Conservation (phyloP, 1,140 invertebrate species). For the Nylanderia fulva region DNA sequence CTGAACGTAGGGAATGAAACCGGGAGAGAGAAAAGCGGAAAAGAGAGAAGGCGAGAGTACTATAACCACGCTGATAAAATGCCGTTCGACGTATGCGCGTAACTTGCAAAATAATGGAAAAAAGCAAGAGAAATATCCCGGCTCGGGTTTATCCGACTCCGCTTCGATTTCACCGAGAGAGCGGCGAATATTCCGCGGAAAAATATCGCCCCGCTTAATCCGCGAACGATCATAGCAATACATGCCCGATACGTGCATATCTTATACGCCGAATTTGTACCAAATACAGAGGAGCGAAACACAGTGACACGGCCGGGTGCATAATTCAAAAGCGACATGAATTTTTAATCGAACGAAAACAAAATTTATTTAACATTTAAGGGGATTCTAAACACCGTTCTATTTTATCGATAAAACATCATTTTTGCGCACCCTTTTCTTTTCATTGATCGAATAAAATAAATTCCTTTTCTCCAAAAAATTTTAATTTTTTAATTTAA, state of each 20-base stretch:
- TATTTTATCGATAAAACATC: too few species aligned
- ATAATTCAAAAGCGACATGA: constrained; percentile 35
- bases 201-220: constrained; percentile 73
- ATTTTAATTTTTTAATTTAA: too few species aligned
- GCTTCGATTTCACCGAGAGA: constrained; percentile 64
- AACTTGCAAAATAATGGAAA: constrained; percentile 75
- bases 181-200: constrained; percentile 72
- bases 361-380: too few species aligned
- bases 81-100: constrained; percentile 69
- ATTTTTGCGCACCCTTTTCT: too few species aligned
- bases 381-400: too few species aligned
- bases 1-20: neutral
- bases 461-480: too few species aligned
- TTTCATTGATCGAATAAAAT: too few species aligned
- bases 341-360: too few species aligned
- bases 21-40: neutral
- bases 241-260: constrained; percentile 57
- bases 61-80: constrained; percentile 70
- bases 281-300: neutral
- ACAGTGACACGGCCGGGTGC: neutral
- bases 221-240: constrained; percentile 67
- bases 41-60: constrained; percentile 41
- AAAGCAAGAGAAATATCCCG: constrained; percentile 68
- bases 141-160: constrained; percentile 70
- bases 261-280: constrained; percentile 43